Evolutionary conservation across 1,140 invertebrate genomes (phyloP).

Genomic region (Zophobas morio): DNA sequence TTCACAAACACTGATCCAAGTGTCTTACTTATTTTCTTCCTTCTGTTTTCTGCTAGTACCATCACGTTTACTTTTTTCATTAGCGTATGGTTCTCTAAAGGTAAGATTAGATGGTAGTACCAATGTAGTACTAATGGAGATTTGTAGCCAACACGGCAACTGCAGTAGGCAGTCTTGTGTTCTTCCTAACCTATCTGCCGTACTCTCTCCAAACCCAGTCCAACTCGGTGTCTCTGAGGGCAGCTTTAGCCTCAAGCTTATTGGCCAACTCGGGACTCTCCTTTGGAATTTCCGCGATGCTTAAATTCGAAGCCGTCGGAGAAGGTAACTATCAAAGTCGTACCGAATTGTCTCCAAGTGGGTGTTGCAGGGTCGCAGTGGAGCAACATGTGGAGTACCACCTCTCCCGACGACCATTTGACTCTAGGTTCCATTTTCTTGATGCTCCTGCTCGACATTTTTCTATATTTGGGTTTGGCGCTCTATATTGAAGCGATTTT

Average conservation of each 20-base stretch:
- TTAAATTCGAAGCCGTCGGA: constrained; percentile 76
- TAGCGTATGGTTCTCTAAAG: constrained; percentile 77
- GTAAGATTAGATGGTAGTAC: constrained; percentile 64
- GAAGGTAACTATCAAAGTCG: constrained; percentile 62
- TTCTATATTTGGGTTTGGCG: constrained; percentile 77
- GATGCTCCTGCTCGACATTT: constrained; percentile 75
- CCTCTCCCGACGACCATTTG: constrained; percentile 79
- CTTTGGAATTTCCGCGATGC: constrained; percentile 77
- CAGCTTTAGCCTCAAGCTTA: neutral
- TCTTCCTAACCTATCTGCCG: constrained; percentile 80
- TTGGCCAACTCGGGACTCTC: constrained; percentile 76
- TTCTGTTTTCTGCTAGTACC: constrained; percentile 70
- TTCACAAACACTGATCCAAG: constrained; percentile 35
- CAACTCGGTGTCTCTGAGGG: neutral
- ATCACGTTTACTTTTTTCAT: constrained; percentile 78
- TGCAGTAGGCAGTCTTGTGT: constrained; percentile 77
- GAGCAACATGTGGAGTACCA: constrained; percentile 76
- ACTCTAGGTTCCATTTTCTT: constrained; percentile 75
- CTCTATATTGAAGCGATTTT: constrained; percentile 81
- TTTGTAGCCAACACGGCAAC: constrained; percentile 79
- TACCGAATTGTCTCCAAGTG: neutral
- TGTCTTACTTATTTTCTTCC: constrained; percentile 68
- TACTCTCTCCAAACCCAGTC: constrained; percentile 63
- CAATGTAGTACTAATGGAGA: neutral
- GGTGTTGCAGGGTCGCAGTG: constrained; percentile 77